phyloP scores from a whole-genome alignment of 2,888 invertebrate species.

The Neoascia interrupta region DNA sequence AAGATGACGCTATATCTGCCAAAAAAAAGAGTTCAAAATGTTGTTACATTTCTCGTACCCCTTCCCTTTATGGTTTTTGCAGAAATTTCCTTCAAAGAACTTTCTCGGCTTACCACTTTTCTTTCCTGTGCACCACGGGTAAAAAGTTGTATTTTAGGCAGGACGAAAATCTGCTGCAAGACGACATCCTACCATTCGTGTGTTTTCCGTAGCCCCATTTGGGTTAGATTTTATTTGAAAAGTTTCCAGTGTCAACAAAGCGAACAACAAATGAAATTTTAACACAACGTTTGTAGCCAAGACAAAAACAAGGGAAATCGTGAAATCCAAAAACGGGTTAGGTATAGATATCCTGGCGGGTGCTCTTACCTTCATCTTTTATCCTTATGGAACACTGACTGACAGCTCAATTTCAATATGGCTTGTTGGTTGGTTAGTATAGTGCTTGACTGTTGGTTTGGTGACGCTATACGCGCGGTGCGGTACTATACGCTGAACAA shows the following conservation, averaged over 20 bases:
- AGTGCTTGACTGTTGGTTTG: too few species aligned
- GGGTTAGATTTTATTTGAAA: conserved; percentile 62
- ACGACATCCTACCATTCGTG: too few species aligned
- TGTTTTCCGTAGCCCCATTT: too few species aligned
- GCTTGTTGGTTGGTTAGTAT: conserved; percentile 30
- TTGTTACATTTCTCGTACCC: conserved; percentile 13
- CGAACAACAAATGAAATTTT: conserved; percentile 66
- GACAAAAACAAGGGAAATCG: background rate
- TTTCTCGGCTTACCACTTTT: conserved; percentile 38
- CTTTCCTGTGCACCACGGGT: conserved; percentile 17
- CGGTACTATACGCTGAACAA: too few species aligned
- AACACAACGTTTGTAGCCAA: conserved; percentile 42
- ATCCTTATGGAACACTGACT: conserved; percentile 41
- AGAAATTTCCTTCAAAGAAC: conserved; percentile 34
- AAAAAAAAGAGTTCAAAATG: conserved; percentile 9
- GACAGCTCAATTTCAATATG: conserved; percentile 68
- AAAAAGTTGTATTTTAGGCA: background rate
- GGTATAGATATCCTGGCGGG: conserved; percentile 34
- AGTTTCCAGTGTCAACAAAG: conserved; percentile 64
- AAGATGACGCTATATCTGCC: background rate
- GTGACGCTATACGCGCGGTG: conserved; percentile 11
- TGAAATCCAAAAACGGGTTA: conserved; percentile 50
- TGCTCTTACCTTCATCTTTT: conserved; percentile 58
- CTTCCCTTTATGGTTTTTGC: conserved; percentile 30
- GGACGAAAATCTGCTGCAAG: background rate